A percentile compares a stretch with the other conserved stretches of the same genome.
Conservation (phyloP, 2,888 invertebrate species). For the Hypena proboscidalis region DNA sequence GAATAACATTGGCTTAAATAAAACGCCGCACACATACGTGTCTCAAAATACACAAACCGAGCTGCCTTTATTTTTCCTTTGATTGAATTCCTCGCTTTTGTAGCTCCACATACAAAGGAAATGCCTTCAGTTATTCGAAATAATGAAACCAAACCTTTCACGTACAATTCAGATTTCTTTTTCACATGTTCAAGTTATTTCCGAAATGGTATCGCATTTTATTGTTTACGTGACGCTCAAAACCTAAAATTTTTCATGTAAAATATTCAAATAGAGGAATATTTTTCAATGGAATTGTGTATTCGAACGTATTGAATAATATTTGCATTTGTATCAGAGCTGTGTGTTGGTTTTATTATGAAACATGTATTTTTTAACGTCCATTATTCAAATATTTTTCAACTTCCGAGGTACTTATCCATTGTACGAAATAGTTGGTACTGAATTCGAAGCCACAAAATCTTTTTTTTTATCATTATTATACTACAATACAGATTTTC, state of each 20-base stretch:
- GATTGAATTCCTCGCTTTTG: constrained; percentile 35
- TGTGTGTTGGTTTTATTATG: no score
- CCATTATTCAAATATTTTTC: no score
- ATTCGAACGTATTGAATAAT: background rate
- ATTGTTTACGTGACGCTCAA: background rate
- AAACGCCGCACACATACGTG: constrained; percentile 14
- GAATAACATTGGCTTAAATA: constrained; percentile 4
- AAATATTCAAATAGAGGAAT: background rate
- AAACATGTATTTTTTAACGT: no score
- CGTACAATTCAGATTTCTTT: constrained; percentile 22
- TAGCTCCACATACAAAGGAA: constrained; percentile 27
- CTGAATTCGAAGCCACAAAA: no score
- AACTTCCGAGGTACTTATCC: no score
- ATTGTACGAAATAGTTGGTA: no score
- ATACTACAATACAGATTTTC: no score
- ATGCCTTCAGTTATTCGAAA: constrained; percentile 25
- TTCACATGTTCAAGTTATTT: constrained; percentile 17
- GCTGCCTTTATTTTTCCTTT: constrained; percentile 29
- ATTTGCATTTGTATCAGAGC: background rate
- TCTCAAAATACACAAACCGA: constrained; percentile 21
- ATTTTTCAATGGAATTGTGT: background rate
- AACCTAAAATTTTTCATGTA: background rate
- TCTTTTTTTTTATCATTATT: no score
- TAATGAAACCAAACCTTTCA: constrained; percentile 31
- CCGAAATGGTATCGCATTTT: constrained; percentile 3